Conservation (phyloP, 2,888 invertebrate genomes). For the Brachyopa scutellaris region DNA sequence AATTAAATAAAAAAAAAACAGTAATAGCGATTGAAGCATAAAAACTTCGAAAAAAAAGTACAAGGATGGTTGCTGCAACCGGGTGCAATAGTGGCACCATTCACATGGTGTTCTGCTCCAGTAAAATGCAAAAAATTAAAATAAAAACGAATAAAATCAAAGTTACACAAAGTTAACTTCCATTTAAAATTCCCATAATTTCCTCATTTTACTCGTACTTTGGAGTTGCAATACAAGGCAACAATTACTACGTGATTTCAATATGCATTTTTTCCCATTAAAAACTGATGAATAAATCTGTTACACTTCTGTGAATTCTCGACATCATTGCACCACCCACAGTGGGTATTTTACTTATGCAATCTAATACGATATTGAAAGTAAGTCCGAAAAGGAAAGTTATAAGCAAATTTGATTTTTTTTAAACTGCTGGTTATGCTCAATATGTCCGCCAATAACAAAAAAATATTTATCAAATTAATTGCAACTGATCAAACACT, state of each 20-base stretch:
- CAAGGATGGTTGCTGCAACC: too few species aligned
- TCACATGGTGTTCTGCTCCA: too few species aligned
- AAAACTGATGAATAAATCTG: conserved; percentile 58
- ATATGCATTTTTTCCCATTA: not conserved
- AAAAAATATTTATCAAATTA: conserved; percentile 13
- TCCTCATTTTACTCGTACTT: conserved; percentile 31
- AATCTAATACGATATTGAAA: not conserved
- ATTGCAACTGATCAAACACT: conserved; percentile 68
- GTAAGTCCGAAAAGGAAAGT: not conserved
- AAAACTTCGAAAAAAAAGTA: too few species aligned
- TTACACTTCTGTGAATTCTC: conserved; percentile 42
- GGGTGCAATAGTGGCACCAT: too few species aligned
- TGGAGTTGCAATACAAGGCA: not conserved
- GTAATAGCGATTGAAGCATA: too few species aligned
- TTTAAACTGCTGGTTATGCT: conserved; percentile 21
- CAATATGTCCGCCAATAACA: conserved; percentile 15
- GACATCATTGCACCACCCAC: conserved; percentile 20
- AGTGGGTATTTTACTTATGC: too few species aligned
- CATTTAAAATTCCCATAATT: conserved; percentile 29
- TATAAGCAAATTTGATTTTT: too few species aligned
- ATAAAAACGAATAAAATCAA: not conserved
- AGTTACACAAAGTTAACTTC: conserved; percentile 14
- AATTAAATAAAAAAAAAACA: too few species aligned
- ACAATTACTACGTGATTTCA: conserved; percentile 25
- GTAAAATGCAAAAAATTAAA: not conserved